Base-by-base conservation (phyloP, 2,797 vertebrate species). In the Acrossocheilus fasciatus region DNA sequence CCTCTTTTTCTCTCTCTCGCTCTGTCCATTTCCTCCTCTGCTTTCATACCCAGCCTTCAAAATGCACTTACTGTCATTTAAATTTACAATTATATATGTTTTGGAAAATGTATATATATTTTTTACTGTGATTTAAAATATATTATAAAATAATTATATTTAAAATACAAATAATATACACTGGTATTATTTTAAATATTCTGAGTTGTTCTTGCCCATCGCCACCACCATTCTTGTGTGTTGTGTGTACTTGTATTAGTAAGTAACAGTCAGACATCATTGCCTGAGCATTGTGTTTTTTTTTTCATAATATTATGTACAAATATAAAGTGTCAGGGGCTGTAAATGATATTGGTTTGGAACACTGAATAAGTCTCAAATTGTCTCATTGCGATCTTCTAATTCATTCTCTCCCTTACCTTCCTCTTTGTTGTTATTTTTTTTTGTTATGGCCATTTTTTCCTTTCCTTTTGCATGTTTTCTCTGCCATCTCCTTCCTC, bases 401-500 rank as follows among this genome's bases (percentile, higher is more conserved):
- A 78, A 78, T 69, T 70, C 39, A 26, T 85, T 70, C 36, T 70
- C 83, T 77, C 15, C 8, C 50, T 59, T 39, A 30, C 43, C 54
- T 68, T 47, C 14, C 9, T 54, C 83, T 85, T 74, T 83, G 82
- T 84, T 69, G 12, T 39, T 41, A 1, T 30, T 30, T 30, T 30
- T 30, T 52, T 77, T 77, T 84, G 4, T 57, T 70, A 18, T 64
- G 50, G 39, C 15, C 14, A 18, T 80, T 72, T 47, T 68, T 54
- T 69, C 26, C 26, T 83, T 64, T 72, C 4, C 17, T 45, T 79
- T 47, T 23, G 26, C 8, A 7, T 47, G 18, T 50, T 62, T 34
- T 79, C 50, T 85, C 83, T 85, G 66, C 80, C 54, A 81, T 86
- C 77, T 85, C 57, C 18, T 70, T 36, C 47, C 26, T 75, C 45